phyloP scores from a whole-genome alignment of 2,888 invertebrate species.

The Drosophila nigritarsus region DNA sequence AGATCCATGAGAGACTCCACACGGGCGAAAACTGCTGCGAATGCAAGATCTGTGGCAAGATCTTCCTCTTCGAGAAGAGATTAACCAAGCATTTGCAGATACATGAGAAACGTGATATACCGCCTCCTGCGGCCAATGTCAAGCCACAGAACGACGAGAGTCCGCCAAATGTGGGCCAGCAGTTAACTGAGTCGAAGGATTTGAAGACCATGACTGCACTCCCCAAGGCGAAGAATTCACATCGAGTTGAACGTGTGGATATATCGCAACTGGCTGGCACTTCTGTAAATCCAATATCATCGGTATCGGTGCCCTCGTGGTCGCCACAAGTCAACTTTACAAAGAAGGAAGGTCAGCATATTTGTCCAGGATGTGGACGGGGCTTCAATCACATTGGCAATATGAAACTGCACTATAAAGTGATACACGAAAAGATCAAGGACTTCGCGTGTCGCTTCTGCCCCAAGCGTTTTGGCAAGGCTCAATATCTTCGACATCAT shows the following conservation, averaged over 20 bases:
- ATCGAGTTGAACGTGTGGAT: constrained; percentile 81
- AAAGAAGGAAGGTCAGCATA: constrained; percentile 82
- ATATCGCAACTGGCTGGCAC: constrained; percentile 81
- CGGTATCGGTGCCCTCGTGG: constrained; percentile 81
- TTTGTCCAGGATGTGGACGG: constrained; percentile 81
- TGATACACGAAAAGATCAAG: constrained; percentile 83
- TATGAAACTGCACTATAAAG: constrained; percentile 81
- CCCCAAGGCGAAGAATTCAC: constrained; percentile 68
- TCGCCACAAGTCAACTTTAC: constrained; percentile 82
- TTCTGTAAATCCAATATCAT: constrained; percentile 80
- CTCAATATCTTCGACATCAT: constrained; percentile 83
- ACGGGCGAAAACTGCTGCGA: constrained; percentile 82
- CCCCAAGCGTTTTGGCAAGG: constrained; percentile 83
- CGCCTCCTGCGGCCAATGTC: constrained; percentile 8
- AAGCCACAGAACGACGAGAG: constrained; percentile 15
- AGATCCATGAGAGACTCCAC: constrained; percentile 80
- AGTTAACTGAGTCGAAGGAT: background rate
- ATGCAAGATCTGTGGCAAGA: constrained; percentile 81
- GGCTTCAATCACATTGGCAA: constrained; percentile 83
- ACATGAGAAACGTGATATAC: constrained; percentile 77
- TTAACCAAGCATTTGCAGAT: constrained; percentile 81
- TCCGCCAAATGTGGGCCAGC: background rate
- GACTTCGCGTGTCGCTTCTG: constrained; percentile 82
- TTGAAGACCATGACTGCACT: background rate
- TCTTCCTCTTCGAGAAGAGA: constrained; percentile 80